A percentile compares a stretch with the other conserved stretches of the same genome.
phyloP scores from a whole-genome alignment of 2,797 vertebrate genomes.

The Sarcophilus harrisii region DNA sequence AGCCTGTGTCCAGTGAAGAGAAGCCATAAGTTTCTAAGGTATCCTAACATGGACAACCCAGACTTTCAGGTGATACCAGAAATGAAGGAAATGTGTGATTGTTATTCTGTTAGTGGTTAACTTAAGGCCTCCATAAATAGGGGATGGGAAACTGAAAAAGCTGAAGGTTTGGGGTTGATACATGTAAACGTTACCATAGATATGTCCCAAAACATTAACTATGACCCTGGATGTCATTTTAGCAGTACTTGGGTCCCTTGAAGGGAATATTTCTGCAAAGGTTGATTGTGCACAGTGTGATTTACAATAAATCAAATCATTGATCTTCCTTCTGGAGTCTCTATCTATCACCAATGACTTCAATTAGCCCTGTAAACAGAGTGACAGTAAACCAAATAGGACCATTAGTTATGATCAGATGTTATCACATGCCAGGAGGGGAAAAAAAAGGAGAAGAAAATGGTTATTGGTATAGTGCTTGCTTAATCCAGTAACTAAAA shows the following conservation, averaged over 20 bases:
- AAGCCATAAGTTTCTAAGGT: background rate
- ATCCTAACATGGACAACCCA: background rate
- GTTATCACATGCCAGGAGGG: slow-evolving; percentile 50
- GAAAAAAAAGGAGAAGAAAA: slow-evolving; percentile 46
- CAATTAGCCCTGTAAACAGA: slow-evolving; percentile 77
- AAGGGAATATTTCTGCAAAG: slow-evolving; percentile 61
- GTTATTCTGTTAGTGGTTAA: background rate
- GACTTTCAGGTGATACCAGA: background rate
- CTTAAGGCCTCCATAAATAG: background rate
- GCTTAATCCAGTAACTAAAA: slow-evolving; percentile 53
- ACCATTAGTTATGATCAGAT: slow-evolving; percentile 69
- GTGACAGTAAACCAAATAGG: slow-evolving; percentile 71
- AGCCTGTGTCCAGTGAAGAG: background rate
- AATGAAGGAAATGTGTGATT: slow-evolving; percentile 16
- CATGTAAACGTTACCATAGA: background rate
- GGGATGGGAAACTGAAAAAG: slow-evolving; percentile 20
- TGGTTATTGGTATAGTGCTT: slow-evolving; percentile 39
- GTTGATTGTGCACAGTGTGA: slow-evolving; percentile 56
- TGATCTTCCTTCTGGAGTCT: slow-evolving; percentile 68
- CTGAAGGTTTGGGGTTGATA: slow-evolving; percentile 8
- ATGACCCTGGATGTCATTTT: background rate
- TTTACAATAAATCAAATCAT: slow-evolving; percentile 73
- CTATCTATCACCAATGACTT: slow-evolving; percentile 63
- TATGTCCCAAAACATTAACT: slow-evolving; percentile 9
- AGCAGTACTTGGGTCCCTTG: slow-evolving; percentile 17